These are phyloP conservation scores for Rhinolophus ferrumequinum DNA, from an alignment of 2,113 vertebrate species.

Conservation along the genomic window DNA sequence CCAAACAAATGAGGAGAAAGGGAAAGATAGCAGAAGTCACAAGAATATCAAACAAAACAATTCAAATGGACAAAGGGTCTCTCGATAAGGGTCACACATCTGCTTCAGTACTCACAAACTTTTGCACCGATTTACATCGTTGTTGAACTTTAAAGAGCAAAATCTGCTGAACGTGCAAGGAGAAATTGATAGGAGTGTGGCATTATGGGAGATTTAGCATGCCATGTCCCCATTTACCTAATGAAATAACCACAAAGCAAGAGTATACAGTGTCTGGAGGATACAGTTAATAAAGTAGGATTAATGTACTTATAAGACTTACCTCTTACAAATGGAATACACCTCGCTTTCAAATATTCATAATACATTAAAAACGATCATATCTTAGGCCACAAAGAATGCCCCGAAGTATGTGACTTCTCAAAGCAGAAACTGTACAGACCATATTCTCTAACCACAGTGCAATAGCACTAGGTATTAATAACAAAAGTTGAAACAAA, in stretches of 20 bases:
- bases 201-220: not conserved
- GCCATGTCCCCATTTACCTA: not conserved
- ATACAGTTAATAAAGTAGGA: not conserved
- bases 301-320: not conserved
- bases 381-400: constrained; percentile 9
- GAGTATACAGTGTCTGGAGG: not conserved
- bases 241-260: not conserved
- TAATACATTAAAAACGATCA: not conserved
- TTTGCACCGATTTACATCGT: not conserved
- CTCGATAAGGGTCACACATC: not conserved
- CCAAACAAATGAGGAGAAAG: not conserved
- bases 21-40: not conserved
- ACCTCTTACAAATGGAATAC: not conserved
- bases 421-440: constrained; percentile 10
- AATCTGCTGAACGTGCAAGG: not conserved
- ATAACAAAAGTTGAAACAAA: not conserved
- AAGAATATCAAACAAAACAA: not conserved
- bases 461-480: not conserved
- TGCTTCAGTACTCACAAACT: not conserved
- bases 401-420: constrained; percentile 14
- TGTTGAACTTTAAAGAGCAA: not conserved
- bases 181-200: not conserved
- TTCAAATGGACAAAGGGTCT: not conserved
- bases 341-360: not conserved
- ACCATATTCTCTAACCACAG: not conserved